A percentile compares a stretch with the other conserved stretches of the same genome.
phyloP scores from a whole-genome alignment of 2,888 invertebrate species.

The Euphydryas editha region DNA sequence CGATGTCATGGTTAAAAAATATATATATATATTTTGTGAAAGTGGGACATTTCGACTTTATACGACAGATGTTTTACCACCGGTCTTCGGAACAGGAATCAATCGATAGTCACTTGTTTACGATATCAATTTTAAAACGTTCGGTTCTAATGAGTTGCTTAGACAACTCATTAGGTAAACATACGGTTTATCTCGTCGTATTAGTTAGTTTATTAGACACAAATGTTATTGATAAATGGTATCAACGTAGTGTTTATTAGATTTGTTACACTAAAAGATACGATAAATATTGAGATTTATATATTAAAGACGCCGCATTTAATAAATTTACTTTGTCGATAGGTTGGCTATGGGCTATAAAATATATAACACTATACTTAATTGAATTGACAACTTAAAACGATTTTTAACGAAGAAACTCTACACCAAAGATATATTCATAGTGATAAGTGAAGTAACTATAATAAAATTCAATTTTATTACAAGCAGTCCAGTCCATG shows the following conservation, averaged over 20 bases:
- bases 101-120: neutral
- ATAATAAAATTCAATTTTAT: too few species aligned
- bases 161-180: constrained; percentile 12
- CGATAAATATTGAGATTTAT: neutral
- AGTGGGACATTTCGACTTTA: constrained; percentile 26
- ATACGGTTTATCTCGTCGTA: neutral
- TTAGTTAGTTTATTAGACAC: neutral
- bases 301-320: neutral
- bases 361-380: too few species aligned
- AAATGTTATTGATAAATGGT: neutral
- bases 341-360: neutral
- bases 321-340: neutral
- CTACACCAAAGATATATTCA: too few species aligned
- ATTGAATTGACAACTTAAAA: too few species aligned
- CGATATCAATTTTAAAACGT: neutral
- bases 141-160: constrained; percentile 11
- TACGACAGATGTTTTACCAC: constrained; percentile 31
- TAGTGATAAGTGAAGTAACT: too few species aligned
- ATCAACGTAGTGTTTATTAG: neutral
- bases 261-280: neutral
- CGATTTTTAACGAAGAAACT: too few species aligned
- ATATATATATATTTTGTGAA: constrained; percentile 23
- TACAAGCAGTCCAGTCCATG: too few species aligned
- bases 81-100: constrained; percentile 20
- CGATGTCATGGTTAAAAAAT: constrained; percentile 32